Evolutionary conservation across 1,140 invertebrate genomes (phyloP).

Genomic region (Ganaspis sp.): DNA sequence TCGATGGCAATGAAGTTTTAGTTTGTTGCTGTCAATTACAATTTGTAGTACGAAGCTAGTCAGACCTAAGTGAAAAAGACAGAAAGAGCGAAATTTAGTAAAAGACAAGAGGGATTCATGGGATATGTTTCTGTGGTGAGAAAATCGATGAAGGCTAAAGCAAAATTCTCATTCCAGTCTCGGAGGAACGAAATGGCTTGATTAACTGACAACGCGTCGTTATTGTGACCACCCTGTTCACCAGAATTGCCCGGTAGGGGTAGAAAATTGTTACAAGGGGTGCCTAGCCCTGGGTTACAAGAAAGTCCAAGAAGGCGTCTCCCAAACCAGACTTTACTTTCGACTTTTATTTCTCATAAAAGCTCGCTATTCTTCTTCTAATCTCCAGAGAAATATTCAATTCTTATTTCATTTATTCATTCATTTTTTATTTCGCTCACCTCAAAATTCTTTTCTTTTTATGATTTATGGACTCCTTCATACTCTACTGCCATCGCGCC

Average conservation of each 20-base stretch:
- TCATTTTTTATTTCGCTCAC: too few species aligned
- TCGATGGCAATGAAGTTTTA: not conserved
- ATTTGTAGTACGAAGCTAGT: not conserved
- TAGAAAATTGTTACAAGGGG: constrained; percentile 53
- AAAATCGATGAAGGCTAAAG: constrained; percentile 67
- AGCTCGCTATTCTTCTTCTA: not conserved
- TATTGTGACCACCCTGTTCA: constrained; percentile 67
- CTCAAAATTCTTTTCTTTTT: not conserved
- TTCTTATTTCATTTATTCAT: too few species aligned
- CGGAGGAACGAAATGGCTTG: constrained; percentile 73
- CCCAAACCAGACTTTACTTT: constrained; percentile 37
- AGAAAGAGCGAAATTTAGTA: constrained; percentile 30
- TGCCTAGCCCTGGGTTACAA: constrained; percentile 54
- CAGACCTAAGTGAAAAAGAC: constrained; percentile 3
- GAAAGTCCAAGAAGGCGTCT: constrained; percentile 60
- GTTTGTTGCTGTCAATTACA: not conserved
- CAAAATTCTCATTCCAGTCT: constrained; percentile 66
- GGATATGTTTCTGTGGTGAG: constrained; percentile 47
- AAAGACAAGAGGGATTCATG: constrained; percentile 42
- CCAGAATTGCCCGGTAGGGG: constrained; percentile 63
- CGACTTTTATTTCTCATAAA: not conserved
- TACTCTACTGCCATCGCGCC: too few species aligned
- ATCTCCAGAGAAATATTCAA: not conserved
- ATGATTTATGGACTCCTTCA: too few species aligned
- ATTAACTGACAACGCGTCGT: constrained; percentile 75